These are phyloP conservation scores for Drosophila nasuta DNA, from an alignment of 1,140 invertebrate species.

Conservation along the genomic window DNA sequence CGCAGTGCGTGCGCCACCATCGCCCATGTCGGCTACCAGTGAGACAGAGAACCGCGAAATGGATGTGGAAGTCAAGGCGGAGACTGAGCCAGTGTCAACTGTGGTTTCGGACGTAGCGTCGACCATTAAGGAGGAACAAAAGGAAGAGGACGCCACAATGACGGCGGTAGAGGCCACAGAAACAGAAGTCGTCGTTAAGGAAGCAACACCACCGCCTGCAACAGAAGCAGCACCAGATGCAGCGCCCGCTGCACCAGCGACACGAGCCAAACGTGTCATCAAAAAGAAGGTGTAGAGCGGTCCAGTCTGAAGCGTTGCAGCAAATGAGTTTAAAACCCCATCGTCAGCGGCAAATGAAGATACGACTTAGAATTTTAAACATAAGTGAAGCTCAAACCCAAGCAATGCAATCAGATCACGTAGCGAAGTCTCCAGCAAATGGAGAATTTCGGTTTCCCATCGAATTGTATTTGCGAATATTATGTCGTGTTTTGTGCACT, in stretches of 20 bases:
- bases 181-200: background rate
- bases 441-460: constrained; percentile 11
- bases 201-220: background rate
- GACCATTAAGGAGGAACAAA: background rate
- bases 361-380: constrained; percentile 66
- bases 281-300: constrained; percentile 62
- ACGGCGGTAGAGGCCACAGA: background rate
- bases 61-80: constrained; percentile 60
- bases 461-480: constrained; percentile 47
- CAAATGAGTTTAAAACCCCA: constrained; percentile 6
- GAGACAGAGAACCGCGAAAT: constrained; percentile 60
- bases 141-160: background rate
- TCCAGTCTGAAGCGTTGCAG: background rate
- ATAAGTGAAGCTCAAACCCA: constrained; percentile 52
- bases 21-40: constrained; percentile 67
- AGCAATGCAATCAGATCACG: constrained; percentile 20
- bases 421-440: background rate
- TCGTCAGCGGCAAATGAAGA: constrained; percentile 30
- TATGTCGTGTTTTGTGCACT: background rate
- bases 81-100: constrained; percentile 8
- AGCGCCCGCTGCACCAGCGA: constrained; percentile 20
- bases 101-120: background rate
- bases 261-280: constrained; percentile 43
- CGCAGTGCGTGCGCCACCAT: constrained; percentile 65
- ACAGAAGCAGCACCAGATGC: background rate